Conservation (phyloP, 1,140 invertebrate species). For the Contarinia nasturtii region DNA sequence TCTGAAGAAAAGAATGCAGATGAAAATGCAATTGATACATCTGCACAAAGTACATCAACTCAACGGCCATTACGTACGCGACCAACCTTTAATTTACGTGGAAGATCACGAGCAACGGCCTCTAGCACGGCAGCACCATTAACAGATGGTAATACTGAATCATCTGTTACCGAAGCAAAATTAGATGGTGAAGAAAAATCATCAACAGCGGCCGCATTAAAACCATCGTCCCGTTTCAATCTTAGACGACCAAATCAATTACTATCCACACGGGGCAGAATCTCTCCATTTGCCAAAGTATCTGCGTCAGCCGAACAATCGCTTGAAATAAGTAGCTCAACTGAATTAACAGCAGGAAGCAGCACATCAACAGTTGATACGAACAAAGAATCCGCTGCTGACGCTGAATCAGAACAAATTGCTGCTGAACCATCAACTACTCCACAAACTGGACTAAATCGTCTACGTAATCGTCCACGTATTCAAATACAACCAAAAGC, state of each 20-base stretch:
- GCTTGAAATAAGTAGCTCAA: constrained; percentile 10
- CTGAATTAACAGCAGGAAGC: constrained; percentile 3
- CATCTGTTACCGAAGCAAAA: constrained; percentile 23
- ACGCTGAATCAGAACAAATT: constrained; percentile 5
- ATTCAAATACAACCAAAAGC: constrained; percentile 20
- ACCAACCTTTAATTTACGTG: constrained; percentile 30
- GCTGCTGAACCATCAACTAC: constrained; percentile 5
- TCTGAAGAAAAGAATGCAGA: constrained; percentile 12
- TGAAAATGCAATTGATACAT: constrained; percentile 12
- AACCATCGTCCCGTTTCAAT: constrained; percentile 1
- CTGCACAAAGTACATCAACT: constrained; percentile 22
- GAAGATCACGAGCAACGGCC: constrained; percentile 26
- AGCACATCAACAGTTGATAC: constrained; percentile 1
- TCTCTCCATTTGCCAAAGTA: constrained; percentile 6
- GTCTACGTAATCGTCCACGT: constrained; percentile 19
- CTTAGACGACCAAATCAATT: neutral
- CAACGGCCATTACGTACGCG: constrained; percentile 27
- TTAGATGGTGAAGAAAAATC: constrained; percentile 26
- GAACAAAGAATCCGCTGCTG: neutral
- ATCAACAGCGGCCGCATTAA: constrained; percentile 21
- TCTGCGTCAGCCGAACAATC: constrained; percentile 12
- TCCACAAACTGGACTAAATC: constrained; percentile 14
- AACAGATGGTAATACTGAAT: constrained; percentile 11
- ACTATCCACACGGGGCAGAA: neutral
- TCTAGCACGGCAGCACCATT: constrained; percentile 22